These are phyloP conservation scores for Archivesica marissinica DNA, from an alignment of 1,140 invertebrate genomes.

Conservation along the genomic window DNA sequence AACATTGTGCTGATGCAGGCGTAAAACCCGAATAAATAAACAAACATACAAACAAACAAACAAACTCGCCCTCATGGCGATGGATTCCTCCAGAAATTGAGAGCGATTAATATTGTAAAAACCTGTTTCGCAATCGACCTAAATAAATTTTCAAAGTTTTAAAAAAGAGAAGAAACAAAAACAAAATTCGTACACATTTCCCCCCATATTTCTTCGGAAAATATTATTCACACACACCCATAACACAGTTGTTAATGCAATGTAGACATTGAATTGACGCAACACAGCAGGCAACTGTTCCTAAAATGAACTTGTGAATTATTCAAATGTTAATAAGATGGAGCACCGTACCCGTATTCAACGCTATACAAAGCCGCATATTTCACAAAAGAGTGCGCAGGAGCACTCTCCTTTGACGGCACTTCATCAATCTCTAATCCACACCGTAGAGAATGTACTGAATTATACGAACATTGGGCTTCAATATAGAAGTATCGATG, in stretches of 20 bases:
- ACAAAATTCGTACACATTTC: too few species aligned
- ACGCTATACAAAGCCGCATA: conserved; percentile 36
- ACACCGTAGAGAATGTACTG: conserved; percentile 2
- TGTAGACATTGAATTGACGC: conserved; percentile 33
- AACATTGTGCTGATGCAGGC: too few species aligned
- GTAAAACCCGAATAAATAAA: too few species aligned
- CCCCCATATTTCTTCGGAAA: too few species aligned
- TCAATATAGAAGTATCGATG: conserved; percentile 17
- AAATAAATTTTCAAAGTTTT: too few species aligned
- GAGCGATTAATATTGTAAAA: too few species aligned
- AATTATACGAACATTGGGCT: conserved; percentile 50
- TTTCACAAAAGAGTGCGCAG: conserved; percentile 55
- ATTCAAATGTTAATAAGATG: conserved; percentile 52
- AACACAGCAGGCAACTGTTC: conserved; percentile 3
- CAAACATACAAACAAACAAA: too few species aligned
- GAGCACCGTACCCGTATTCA: conserved; percentile 9
- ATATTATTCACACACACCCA: conserved; percentile 2
- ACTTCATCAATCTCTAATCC: conserved; percentile 45
- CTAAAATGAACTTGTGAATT: conserved; percentile 40
- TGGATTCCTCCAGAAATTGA: too few species aligned
- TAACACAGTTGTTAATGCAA: not conserved
- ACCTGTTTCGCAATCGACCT: too few species aligned
- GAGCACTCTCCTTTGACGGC: conserved; percentile 5
- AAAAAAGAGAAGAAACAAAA: too few species aligned
- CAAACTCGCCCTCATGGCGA: too few species aligned